Evolutionary conservation across 2,113 vertebrate species (phyloP).

Genomic region (Damaliscus lunatus): DNA sequence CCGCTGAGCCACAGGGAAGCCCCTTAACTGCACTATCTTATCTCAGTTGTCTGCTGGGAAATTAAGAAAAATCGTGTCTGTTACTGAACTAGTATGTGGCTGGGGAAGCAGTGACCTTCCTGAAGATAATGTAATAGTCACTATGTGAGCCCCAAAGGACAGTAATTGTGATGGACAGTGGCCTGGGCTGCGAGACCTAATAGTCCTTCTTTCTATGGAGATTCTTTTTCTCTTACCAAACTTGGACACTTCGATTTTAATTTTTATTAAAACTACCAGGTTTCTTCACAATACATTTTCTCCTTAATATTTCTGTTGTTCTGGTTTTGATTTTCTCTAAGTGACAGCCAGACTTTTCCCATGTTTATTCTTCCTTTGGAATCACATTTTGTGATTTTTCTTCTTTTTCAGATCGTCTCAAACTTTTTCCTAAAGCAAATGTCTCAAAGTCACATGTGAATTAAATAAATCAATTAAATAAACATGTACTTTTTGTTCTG

Average conservation of each 20-base stretch:
- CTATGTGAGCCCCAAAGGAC: accelerated
- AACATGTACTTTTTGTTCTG: constrained; percentile 16
- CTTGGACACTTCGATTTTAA: background rate
- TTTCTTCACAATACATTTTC: background rate
- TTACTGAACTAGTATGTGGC: too few species aligned
- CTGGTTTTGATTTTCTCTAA: background rate
- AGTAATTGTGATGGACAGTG: background rate
- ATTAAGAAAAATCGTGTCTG: background rate
- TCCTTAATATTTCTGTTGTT: background rate
- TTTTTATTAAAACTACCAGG: background rate
- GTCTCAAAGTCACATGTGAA: background rate
- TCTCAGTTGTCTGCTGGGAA: background rate
- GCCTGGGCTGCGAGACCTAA: background rate
- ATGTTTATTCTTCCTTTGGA: background rate
- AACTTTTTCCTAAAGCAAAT: background rate
- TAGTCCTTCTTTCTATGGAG: background rate
- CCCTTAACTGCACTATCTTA: background rate
- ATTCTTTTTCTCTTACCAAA: background rate
- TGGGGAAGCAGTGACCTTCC: background rate
- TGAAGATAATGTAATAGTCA: background rate
- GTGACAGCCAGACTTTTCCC: background rate
- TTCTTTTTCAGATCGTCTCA: background rate
- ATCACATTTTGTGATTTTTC: background rate
- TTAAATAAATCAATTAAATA: background rate
- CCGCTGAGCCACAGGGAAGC: background rate